Percentiles rank a stretch among this genome's conserved stretches.
Evolutionary conservation across 2,888 invertebrate genomes (phyloP).

Genomic region (Sphaerophoria rueppellii): DNA sequence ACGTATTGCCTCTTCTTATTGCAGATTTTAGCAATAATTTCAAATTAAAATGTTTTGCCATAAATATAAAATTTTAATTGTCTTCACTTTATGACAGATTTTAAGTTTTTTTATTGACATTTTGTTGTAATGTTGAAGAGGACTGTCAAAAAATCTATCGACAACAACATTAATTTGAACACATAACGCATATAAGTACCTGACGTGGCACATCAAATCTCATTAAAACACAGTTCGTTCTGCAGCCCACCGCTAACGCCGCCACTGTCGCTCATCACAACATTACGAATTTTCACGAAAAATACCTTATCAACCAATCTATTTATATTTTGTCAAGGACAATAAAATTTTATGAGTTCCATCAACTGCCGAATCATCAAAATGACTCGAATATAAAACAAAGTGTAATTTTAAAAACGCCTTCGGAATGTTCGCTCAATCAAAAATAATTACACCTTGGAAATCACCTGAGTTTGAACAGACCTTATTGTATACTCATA

Average conservation of each 20-base stretch:
- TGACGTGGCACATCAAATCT: too few relatives aligned
- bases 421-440: conserved; percentile 61
- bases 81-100: conserved; percentile 15
- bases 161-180: conserved; percentile 18
- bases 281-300: too few relatives aligned
- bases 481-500: conserved; percentile 28
- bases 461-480: conserved; percentile 47
- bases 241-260: too few relatives aligned
- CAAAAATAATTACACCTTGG: conserved; percentile 56
- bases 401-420: conserved; percentile 57
- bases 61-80: conserved; percentile 43
- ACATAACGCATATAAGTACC: conserved; percentile 6
- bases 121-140: too few relatives aligned
- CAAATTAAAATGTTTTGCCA: conserved; percentile 1
- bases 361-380: conserved; percentile 16
- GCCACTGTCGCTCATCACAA: too few relatives aligned
- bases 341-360: conserved; percentile 54
- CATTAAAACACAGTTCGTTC: too few relatives aligned
- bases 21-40: not conserved
- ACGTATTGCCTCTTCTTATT: conserved; percentile 5
- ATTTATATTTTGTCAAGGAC: conserved; percentile 9
- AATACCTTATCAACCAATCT: not conserved
- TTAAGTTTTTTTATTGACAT: too few relatives aligned
- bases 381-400: conserved; percentile 22
- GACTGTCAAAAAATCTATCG: conserved; percentile 29